Conservation (phyloP, 2,888 invertebrate species). For the Platycheirus albimanus region DNA sequence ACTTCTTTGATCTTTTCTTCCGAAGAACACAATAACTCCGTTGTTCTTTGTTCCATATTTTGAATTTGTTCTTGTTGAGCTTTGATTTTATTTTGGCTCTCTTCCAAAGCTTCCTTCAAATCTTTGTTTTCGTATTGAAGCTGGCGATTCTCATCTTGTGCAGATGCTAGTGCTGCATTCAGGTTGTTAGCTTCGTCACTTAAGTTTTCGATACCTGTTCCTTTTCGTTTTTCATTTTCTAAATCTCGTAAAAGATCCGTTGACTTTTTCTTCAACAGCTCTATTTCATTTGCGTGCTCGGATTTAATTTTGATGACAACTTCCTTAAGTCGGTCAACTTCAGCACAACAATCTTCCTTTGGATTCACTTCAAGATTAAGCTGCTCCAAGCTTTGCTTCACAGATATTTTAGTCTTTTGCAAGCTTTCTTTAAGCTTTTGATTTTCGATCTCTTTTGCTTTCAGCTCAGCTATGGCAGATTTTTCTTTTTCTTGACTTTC, state of each 20-base stretch:
- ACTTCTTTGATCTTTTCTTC: slow-evolving; percentile 35
- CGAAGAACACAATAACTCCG: slow-evolving; percentile 20
- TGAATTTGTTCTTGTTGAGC: slow-evolving; percentile 20
- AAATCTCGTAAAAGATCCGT: slow-evolving; percentile 1
- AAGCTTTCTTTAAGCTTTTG: slow-evolving; percentile 16
- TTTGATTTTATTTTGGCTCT: slow-evolving; percentile 21
- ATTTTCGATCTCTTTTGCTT: slow-evolving; percentile 32
- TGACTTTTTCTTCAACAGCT: not conserved
- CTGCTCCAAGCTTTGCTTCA: slow-evolving; percentile 12
- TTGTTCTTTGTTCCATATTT: slow-evolving; percentile 10
- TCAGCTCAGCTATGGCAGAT: not conserved
- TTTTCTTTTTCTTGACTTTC: slow-evolving; percentile 28
- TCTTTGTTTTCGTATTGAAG: slow-evolving; percentile 29
- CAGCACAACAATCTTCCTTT: slow-evolving; percentile 13
- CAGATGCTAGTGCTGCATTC: not conserved
- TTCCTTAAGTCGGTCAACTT: slow-evolving; percentile 4
- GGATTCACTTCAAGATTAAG: not conserved
- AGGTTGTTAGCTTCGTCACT: not conserved
- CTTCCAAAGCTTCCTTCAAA: slow-evolving; percentile 28
- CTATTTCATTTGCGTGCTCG: slow-evolving; percentile 14
- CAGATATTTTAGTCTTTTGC: not conserved
- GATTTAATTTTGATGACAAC: slow-evolving; percentile 7
- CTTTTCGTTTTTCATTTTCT: not conserved
- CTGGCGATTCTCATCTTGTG: not conserved
- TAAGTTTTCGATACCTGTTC: not conserved